phyloP scores from a whole-genome alignment of 2,797 vertebrate genomes.

The Parambassis ranga region DNA sequence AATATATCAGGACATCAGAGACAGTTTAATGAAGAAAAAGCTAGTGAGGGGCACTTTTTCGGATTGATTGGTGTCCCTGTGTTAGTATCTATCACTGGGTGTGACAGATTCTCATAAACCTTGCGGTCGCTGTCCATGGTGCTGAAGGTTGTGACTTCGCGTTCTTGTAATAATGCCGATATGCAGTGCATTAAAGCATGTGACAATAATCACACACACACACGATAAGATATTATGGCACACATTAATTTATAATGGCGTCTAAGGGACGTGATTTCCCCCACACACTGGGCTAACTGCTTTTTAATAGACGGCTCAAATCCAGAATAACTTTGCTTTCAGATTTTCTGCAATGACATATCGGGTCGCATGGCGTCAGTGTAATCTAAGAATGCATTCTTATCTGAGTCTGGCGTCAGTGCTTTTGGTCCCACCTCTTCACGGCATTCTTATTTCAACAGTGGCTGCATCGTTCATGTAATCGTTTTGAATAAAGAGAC shows the following conservation, averaged over 20 bases:
- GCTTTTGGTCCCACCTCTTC: background rate
- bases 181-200: too few relatives aligned
- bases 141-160: background rate
- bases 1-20: too few relatives aligned
- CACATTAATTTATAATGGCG: too few relatives aligned
- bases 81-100: background rate
- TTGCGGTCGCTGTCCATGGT: background rate
- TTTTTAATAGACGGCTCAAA: background rate
- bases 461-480: background rate
- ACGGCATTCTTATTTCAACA: background rate
- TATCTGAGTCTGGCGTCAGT: background rate
- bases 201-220: too few relatives aligned
- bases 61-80: too few relatives aligned
- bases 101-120: background rate
- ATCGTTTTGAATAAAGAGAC: too few relatives aligned
- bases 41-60: too few relatives aligned
- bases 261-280: too few relatives aligned
- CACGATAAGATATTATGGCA: too few relatives aligned
- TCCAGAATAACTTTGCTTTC: background rate
- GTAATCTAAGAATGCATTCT: background rate
- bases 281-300: background rate
- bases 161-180: too few relatives aligned
- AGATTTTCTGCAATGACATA: background rate
- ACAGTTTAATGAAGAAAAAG: too few relatives aligned
- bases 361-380: slow-evolving; percentile 42